phyloP scores from a whole-genome alignment of 1,140 invertebrate genomes.

The Heliconius hewitsoni region DNA sequence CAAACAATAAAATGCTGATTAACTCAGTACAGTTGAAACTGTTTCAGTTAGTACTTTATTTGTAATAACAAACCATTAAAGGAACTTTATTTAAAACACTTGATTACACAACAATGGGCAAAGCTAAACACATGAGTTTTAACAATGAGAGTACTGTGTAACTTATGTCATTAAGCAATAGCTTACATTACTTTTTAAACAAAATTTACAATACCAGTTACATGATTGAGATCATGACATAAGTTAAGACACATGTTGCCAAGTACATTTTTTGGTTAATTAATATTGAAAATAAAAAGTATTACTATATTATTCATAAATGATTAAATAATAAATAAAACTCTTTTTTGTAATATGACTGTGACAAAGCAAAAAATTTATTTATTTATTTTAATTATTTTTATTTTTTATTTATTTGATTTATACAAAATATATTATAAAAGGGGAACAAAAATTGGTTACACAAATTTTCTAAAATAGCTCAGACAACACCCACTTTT shows the following conservation, averaged over 20 bases:
- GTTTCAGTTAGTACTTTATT: constrained; percentile 57
- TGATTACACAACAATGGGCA: constrained; percentile 77
- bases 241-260: not conserved
- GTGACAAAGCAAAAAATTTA: not conserved
- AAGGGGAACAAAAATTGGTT: not conserved
- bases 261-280: not conserved
- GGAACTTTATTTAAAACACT: constrained; percentile 75
- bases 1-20: constrained; percentile 54
- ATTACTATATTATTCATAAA: not conserved
- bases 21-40: constrained; percentile 45
- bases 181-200: constrained; percentile 29
- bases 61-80: constrained; percentile 66
- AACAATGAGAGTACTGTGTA: constrained; percentile 62
- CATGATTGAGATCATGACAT: not conserved
- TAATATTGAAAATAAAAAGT: not conserved
- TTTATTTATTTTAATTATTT: too few relatives aligned
- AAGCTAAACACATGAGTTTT: constrained; percentile 56
- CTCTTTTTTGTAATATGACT: not conserved
- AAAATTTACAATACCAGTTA: not conserved
- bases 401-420: not conserved
- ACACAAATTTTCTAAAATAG: not conserved
- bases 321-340: not conserved
- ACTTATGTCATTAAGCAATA: constrained; percentile 56
- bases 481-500: constrained; percentile 32
- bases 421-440: not conserved